A percentile compares a stretch with the other conserved stretches of the same genome.
Evolutionary conservation across 2,113 vertebrate species (phyloP).

Genomic region (Caranx melampygus): DNA sequence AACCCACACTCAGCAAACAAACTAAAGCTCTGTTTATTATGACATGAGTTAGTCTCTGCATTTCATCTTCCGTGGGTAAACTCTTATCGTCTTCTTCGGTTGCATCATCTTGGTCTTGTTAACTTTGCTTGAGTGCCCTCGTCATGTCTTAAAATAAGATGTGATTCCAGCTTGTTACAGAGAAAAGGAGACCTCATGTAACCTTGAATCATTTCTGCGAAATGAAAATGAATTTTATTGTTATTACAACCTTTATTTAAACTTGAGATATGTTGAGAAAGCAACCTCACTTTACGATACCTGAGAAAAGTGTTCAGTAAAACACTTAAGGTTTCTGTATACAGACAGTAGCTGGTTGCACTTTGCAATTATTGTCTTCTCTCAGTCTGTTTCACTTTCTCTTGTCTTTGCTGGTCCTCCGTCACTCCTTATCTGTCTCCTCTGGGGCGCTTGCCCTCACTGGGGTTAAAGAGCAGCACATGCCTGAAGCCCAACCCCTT

Average conservation of each 20-base stretch:
- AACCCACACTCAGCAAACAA: too few species aligned
- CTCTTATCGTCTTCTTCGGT: not conserved
- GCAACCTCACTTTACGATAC: too few species aligned
- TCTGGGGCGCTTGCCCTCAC: slow-evolving; percentile 39
- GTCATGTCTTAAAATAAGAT: not conserved
- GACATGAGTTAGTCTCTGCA: not conserved
- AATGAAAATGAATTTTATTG: not conserved
- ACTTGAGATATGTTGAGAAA: too few species aligned
- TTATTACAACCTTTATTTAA: too few species aligned
- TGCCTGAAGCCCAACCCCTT: slow-evolving; percentile 47
- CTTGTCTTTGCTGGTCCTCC: not conserved
- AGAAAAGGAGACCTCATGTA: not conserved
- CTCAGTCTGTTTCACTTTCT: not conserved
- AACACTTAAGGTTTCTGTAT: not conserved
- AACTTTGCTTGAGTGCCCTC: slow-evolving; percentile 15
- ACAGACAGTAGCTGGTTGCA: not conserved
- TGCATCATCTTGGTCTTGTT: slow-evolving; percentile 43
- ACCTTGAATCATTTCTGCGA: not conserved
- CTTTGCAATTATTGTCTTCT: not conserved
- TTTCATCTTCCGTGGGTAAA: not conserved
- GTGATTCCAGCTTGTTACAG: not conserved
- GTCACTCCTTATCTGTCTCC: slow-evolving; percentile 51
- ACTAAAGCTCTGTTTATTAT: too few species aligned
- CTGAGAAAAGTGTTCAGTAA: not conserved
- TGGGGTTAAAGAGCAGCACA: slow-evolving; percentile 49